Conservation (phyloP, 2,113 vertebrate species). For the Phalacrocorax brasilianus region DNA sequence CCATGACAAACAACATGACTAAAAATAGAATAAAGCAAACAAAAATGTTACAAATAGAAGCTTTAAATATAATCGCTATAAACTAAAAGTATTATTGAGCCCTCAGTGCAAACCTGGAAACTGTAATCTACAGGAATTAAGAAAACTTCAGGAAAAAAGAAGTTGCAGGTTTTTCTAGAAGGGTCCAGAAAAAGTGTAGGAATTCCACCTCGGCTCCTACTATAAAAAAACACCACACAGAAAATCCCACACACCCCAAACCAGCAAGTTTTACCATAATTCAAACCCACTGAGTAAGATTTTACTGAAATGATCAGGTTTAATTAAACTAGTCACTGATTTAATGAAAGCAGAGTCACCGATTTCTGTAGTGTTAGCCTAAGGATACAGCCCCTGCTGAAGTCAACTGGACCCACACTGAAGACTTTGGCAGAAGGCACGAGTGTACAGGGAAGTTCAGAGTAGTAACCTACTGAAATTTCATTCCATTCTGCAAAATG, state of each 20-base stretch:
- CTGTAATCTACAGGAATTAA: neutral
- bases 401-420: neutral
- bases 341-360: neutral
- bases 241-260: neutral
- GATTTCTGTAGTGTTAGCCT: neutral
- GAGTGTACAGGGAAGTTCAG: neutral
- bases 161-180: neutral
- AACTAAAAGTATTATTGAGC: constrained; percentile 24
- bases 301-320: neutral
- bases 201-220: neutral
- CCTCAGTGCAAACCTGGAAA: constrained; percentile 6
- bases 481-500: neutral
- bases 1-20: constrained; percentile 57
- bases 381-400: neutral
- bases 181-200: neutral
- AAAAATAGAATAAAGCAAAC: constrained; percentile 65
- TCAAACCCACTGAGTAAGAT: neutral
- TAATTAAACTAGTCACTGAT: neutral
- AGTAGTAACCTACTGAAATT: neutral
- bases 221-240: no score
- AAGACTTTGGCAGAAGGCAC: neutral
- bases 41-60: constrained; percentile 32
- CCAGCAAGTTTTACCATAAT: neutral
- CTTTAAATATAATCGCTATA: constrained; percentile 48
- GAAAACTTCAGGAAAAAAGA: neutral